A percentile compares a stretch with the other conserved stretches of the same genome.
Evolutionary conservation across 2,888 invertebrate species (phyloP).

Genomic region (Aspidapion aeneum): DNA sequence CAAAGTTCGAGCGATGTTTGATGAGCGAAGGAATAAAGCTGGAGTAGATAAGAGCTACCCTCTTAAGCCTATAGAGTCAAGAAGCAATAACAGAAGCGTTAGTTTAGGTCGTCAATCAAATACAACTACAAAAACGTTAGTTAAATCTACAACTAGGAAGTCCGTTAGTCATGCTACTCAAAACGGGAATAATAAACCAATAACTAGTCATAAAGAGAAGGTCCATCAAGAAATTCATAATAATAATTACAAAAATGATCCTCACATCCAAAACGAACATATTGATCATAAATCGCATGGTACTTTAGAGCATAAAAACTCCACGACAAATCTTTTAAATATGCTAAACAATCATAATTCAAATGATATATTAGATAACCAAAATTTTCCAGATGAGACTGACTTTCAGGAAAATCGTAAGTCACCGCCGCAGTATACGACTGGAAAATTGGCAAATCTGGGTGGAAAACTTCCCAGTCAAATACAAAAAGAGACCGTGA

Average conservation of each 20-base stretch:
- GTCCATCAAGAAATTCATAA: slow-evolving; percentile 43
- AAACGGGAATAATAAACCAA: slow-evolving; percentile 43
- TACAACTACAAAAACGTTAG: slow-evolving; percentile 36
- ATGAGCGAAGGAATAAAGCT: slow-evolving; percentile 70
- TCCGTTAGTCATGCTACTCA: slow-evolving; percentile 40
- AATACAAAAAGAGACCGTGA: slow-evolving; percentile 23
- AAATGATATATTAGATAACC: slow-evolving; percentile 47
- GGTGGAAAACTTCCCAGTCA: slow-evolving; percentile 47
- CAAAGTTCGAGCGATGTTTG: slow-evolving; percentile 80
- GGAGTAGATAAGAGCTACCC: slow-evolving; percentile 82
- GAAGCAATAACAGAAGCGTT: slow-evolving; percentile 32
- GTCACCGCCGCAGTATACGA: slow-evolving; percentile 22
- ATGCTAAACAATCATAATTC: slow-evolving; percentile 48
- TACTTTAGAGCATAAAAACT: slow-evolving; percentile 23
- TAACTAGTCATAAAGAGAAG: slow-evolving; percentile 45
- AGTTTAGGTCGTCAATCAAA: slow-evolving; percentile 44
- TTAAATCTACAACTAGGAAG: slow-evolving; percentile 44
- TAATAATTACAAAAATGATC: slow-evolving; percentile 39
- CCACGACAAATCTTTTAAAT: slow-evolving; percentile 38
- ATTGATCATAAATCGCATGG: slow-evolving; percentile 24
- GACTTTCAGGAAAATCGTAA: slow-evolving; percentile 12
- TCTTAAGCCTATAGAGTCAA: slow-evolving; percentile 66
- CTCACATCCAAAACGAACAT: slow-evolving; percentile 40
- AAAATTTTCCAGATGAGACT: slow-evolving; percentile 45
- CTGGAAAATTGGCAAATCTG: slow-evolving; percentile 45